Percentiles rank a stretch among this genome's conserved stretches.
Conservation (phyloP, 2,113 vertebrate species). For the Benitochromis conjunctus region DNA sequence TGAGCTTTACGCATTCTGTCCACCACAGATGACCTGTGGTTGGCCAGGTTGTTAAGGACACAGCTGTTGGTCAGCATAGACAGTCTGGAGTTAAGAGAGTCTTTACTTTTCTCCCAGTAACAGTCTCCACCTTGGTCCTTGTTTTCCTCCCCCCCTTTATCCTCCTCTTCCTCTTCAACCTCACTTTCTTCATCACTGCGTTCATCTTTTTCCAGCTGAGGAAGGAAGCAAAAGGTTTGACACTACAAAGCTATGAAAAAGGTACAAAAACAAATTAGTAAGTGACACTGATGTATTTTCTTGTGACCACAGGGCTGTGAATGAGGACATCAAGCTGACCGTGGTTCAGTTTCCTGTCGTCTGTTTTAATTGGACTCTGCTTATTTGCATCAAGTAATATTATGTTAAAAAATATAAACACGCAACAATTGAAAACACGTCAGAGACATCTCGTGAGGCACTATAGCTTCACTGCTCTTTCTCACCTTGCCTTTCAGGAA, state of each 20-base stretch:
- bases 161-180: conserved; percentile 74
- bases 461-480: neutral
- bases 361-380: neutral
- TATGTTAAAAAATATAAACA: neutral
- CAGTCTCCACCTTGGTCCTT: conserved; percentile 46
- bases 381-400: neutral
- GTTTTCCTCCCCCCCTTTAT: conserved; percentile 75
- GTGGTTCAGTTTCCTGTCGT: neutral
- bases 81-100: conserved; percentile 44
- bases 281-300: neutral
- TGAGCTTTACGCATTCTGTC: conserved; percentile 60
- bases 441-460: neutral
- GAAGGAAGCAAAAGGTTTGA: neutral
- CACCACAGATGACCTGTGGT: conserved; percentile 46
- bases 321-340: neutral
- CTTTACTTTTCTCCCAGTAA: conserved; percentile 69
- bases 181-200: conserved; percentile 86
- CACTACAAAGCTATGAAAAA: neutral
- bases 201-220: conserved; percentile 85
- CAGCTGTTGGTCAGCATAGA: conserved; percentile 66
- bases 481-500: conserved; percentile 83
- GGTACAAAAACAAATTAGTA: neutral
- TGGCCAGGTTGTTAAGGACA: conserved; percentile 70
- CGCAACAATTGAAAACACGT: neutral
- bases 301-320: neutral